phyloP scores from a whole-genome alignment of 2,888 invertebrate species.

The Iselma pallidipennis region DNA sequence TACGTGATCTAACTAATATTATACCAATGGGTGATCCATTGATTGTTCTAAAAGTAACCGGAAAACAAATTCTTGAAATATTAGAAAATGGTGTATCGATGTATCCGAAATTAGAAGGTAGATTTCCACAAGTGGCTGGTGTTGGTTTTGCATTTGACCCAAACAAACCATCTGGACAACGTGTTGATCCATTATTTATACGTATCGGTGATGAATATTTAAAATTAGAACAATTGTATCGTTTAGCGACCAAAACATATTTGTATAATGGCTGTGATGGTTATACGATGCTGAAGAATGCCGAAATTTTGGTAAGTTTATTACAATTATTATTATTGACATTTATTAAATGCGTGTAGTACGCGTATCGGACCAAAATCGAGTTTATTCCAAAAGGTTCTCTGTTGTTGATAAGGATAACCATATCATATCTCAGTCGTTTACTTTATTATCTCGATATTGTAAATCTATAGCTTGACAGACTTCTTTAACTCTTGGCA shows the following conservation, averaged over 20 bases:
- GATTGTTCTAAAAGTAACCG: constrained; percentile 74
- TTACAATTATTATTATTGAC: constrained; percentile 5
- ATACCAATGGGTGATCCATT: constrained; percentile 86
- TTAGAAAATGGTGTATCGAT: constrained; percentile 85
- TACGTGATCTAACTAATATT: constrained; percentile 80
- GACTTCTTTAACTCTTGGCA: too few species aligned
- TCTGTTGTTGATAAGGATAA: too few species aligned
- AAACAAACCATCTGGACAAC: constrained; percentile 66
- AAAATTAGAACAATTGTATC: constrained; percentile 70
- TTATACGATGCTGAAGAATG: constrained; percentile 75
- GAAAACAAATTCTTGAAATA: constrained; percentile 68
- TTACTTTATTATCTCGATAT: too few species aligned
- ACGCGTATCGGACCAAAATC: too few species aligned
- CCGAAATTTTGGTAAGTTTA: constrained; percentile 69
- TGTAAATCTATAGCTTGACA: too few species aligned
- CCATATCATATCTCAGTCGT: too few species aligned
- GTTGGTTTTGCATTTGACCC: constrained; percentile 78
- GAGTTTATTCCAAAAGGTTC: too few species aligned
- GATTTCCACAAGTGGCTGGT: constrained; percentile 87
- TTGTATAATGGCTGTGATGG: constrained; percentile 83
- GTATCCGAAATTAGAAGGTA: constrained; percentile 85
- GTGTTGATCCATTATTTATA: constrained; percentile 73
- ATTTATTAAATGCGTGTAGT: too few species aligned
- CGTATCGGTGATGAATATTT: constrained; percentile 86
- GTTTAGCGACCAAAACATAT: constrained; percentile 82